phyloP scores from a whole-genome alignment of 2,113 vertebrate species.

The Lasiurus cinereus region DNA sequence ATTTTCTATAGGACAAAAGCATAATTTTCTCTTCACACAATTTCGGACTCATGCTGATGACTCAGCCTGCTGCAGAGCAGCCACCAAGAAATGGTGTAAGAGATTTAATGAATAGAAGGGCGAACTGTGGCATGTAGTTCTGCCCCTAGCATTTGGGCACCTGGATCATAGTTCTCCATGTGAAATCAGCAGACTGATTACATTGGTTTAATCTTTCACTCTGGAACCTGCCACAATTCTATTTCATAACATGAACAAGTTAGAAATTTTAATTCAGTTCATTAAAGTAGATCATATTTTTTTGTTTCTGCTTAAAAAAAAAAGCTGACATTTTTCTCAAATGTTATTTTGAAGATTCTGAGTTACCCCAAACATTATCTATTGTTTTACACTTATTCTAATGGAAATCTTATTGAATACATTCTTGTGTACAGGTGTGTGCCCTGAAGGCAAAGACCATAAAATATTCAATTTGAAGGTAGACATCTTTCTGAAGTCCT shows the following conservation, averaged over 20 bases:
- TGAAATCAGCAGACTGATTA: neutral
- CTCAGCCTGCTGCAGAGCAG: neutral
- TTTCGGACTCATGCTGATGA: neutral
- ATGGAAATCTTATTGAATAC: neutral
- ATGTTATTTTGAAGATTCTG: neutral
- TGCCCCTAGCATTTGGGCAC: neutral
- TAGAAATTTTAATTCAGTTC: neutral
- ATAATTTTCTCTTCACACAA: neutral
- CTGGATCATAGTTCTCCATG: neutral
- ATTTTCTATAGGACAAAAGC: slow-evolving; percentile 15
- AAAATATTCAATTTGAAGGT: neutral
- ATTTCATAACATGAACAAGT: neutral
- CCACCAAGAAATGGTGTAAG: neutral
- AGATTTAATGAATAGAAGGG: neutral
- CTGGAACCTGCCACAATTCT: neutral
- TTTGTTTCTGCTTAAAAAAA: neutral
- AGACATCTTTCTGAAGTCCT: neutral
- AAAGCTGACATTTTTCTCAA: neutral
- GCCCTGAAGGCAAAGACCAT: neutral
- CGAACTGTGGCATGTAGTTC: neutral
- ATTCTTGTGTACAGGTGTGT: neutral
- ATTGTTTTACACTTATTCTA: neutral
- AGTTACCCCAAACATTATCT: neutral
- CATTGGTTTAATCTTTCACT: neutral
- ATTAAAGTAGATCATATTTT: neutral